phyloP scores from a whole-genome alignment of 2,113 vertebrate species.

The Corythoichthys intestinalis region DNA sequence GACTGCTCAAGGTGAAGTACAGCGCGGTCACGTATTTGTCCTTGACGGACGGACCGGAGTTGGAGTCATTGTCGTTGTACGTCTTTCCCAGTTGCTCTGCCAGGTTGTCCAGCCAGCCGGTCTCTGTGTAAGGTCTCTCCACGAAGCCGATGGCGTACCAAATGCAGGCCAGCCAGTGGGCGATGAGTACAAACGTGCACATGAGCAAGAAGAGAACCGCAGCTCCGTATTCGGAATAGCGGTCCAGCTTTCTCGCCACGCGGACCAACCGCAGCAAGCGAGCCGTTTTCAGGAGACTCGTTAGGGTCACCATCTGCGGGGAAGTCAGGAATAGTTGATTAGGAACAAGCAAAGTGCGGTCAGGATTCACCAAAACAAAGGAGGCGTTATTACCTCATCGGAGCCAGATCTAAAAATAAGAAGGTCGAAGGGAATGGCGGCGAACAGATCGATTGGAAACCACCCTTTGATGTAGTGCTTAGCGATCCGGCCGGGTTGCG shows the following conservation, averaged over 20 bases:
- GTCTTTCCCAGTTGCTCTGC: conserved; percentile 88
- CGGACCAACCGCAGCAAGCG: conserved; percentile 88
- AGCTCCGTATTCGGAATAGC: conserved; percentile 87
- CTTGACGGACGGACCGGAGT: conserved; percentile 88
- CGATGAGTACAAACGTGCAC: conserved; percentile 91
- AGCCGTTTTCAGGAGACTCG: conserved; percentile 90
- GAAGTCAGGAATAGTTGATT: background rate
- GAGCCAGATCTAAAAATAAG: conserved; percentile 90
- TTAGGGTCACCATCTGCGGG: conserved; percentile 76
- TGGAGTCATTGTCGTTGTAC: conserved; percentile 84
- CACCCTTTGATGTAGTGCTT: conserved; percentile 94
- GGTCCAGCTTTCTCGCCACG: conserved; percentile 86
- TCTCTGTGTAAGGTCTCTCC: conserved; percentile 92
- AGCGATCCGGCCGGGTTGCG: conserved; percentile 83
- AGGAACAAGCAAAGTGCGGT: background rate
- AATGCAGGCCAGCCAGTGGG: conserved; percentile 92
- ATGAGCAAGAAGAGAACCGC: conserved; percentile 89
- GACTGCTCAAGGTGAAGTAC: conserved; percentile 98
- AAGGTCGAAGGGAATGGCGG: conserved; percentile 92
- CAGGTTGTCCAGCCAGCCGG: conserved; percentile 93
- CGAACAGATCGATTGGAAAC: conserved; percentile 95
- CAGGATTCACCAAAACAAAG: background rate
- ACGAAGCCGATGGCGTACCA: conserved; percentile 93
- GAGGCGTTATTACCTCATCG: conserved; percentile 79
- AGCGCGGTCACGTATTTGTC: conserved; percentile 96